Evolutionary conservation across 2,888 invertebrate genomes (phyloP).

Genomic region (Odontomyia ornata): DNA sequence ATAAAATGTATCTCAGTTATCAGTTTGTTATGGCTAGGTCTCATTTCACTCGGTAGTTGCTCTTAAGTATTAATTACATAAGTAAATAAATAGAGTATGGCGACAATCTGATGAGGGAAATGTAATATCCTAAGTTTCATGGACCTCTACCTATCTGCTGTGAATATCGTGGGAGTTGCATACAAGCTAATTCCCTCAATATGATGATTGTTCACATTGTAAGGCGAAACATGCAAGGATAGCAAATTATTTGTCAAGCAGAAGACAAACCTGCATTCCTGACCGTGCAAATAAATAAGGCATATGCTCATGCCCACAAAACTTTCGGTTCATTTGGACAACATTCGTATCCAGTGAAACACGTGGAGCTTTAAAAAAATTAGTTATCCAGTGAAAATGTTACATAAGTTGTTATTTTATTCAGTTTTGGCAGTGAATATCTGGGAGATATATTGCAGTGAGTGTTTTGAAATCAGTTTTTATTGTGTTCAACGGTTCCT

Average conservation of each 20-base stretch:
- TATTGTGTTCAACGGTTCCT: too few relatives aligned
- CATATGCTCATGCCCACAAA: neutral
- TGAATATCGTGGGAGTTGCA: neutral
- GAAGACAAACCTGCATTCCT: neutral
- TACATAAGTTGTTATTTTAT: neutral
- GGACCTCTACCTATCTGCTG: too few relatives aligned
- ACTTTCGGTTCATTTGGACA: neutral
- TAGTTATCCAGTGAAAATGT: neutral
- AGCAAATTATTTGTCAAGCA: neutral
- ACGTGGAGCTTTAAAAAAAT: neutral
- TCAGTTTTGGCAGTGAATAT: neutral
- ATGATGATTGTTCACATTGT: neutral
- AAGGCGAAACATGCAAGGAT: neutral
- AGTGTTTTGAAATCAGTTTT: neutral
- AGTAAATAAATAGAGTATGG: too few relatives aligned
- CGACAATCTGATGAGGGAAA: too few relatives aligned
- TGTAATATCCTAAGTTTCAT: too few relatives aligned
- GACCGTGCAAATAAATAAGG: neutral
- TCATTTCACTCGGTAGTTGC: too few relatives aligned
- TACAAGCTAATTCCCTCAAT: neutral
- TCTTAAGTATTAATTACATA: too few relatives aligned
- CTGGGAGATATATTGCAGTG: constrained; percentile 3
- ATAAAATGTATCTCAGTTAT: too few relatives aligned
- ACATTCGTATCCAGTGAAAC: neutral
- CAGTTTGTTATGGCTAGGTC: too few relatives aligned